A percentile compares a stretch with the other conserved stretches of the same genome.
These are phyloP conservation scores for Oenanthe oenanthe DNA, from an alignment of 2,113 vertebrate genomes.

Conservation along the genomic window DNA sequence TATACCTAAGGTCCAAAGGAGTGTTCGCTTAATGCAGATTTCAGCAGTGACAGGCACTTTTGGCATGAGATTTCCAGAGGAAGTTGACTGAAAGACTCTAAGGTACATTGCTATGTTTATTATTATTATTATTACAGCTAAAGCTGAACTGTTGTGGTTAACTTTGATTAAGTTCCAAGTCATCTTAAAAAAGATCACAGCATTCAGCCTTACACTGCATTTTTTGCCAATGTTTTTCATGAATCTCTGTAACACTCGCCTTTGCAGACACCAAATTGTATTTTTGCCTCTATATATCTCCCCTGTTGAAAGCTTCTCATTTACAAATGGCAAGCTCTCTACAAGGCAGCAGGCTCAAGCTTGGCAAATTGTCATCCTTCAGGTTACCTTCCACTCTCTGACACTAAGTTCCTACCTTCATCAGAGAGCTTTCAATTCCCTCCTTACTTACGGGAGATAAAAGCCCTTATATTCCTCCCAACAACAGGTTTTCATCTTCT, in stretches of 20 bases:
- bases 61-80: background rate
- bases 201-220: background rate
- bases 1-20: background rate
- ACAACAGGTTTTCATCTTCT: conserved; percentile 7
- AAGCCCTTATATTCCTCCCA: background rate
- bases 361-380: background rate
- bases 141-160: background rate
- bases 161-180: background rate
- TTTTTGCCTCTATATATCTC: background rate
- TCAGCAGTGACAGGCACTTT: background rate
- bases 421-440: background rate
- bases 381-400: background rate
- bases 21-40: background rate
- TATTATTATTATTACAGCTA: background rate
- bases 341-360: background rate
- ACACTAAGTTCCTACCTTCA: background rate
- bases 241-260: background rate
- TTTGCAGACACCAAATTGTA: background rate
- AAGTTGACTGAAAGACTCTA: background rate
- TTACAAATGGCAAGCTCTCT: background rate
- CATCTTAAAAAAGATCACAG: background rate
- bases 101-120: background rate
- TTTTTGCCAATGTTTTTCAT: background rate
- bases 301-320: background rate
- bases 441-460: background rate